Evolutionary conservation across 2,113 vertebrate species (phyloP).

Genomic region (Orientallactaga bullata): DNA sequence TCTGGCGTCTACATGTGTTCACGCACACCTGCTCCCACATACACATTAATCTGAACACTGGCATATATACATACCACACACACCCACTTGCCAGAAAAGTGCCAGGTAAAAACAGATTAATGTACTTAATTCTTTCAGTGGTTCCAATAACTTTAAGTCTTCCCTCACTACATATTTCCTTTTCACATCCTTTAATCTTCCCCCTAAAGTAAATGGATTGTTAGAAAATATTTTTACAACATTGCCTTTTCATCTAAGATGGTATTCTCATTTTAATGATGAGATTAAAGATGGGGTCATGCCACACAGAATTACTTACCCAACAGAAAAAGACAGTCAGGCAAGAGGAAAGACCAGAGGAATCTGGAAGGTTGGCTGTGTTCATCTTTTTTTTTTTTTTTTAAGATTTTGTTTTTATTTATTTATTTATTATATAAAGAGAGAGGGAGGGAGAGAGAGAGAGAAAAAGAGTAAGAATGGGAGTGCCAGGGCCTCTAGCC

Average conservation of each 20-base stretch:
- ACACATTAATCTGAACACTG: too few relatives aligned
- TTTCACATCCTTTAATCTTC: neutral
- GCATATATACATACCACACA: too few relatives aligned
- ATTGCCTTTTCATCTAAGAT: neutral
- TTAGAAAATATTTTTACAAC: neutral
- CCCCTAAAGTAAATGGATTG: neutral
- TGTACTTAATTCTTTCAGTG: neutral
- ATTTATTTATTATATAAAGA: too few relatives aligned
- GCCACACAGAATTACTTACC: neutral
- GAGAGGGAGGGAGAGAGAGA: too few relatives aligned
- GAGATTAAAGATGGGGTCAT: neutral
- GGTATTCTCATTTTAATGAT: neutral
- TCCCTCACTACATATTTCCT: neutral
- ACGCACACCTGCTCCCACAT: too few relatives aligned
- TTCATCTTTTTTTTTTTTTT: too few relatives aligned
- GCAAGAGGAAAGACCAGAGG: neutral
- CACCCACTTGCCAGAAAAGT: neutral
- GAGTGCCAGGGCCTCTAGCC: too few relatives aligned
- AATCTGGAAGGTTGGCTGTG: neutral
- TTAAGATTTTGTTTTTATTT: too few relatives aligned
- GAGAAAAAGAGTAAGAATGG: too few relatives aligned
- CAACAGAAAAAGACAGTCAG: neutral
- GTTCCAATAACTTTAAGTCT: neutral
- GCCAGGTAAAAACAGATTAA: neutral
- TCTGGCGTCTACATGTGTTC: too few relatives aligned